phyloP scores from a whole-genome alignment of 2,888 invertebrate genomes.

The Drepana falcataria region DNA sequence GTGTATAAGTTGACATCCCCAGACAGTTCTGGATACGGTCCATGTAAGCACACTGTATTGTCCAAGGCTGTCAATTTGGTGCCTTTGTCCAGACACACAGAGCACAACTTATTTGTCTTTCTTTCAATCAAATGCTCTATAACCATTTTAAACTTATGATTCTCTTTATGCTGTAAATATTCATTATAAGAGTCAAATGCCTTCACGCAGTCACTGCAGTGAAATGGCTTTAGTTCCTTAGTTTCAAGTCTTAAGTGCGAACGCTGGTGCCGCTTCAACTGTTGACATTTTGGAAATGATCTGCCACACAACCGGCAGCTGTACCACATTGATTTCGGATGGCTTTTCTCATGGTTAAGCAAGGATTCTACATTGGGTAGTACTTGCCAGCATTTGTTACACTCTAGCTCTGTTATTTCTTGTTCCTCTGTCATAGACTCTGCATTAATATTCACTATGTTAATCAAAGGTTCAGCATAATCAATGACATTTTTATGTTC shows the following conservation, averaged over 20 bases:
- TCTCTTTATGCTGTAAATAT: slow-evolving; percentile 60
- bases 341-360: slow-evolving; percentile 51
- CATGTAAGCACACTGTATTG: slow-evolving; percentile 47
- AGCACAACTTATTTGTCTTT: slow-evolving; percentile 49
- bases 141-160: slow-evolving; percentile 57
- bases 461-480: slow-evolving; percentile 59
- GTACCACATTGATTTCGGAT: slow-evolving; percentile 65
- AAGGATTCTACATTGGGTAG: slow-evolving; percentile 47
- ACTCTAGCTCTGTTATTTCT: slow-evolving; percentile 42
- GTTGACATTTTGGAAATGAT: slow-evolving; percentile 50
- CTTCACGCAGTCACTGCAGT: slow-evolving; percentile 46
- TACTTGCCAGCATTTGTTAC: slow-evolving; percentile 57
- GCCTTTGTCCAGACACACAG: slow-evolving; percentile 50
- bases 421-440: slow-evolving; percentile 24
- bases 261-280: slow-evolving; percentile 44
- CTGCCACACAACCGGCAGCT: slow-evolving; percentile 57
- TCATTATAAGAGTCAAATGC: slow-evolving; percentile 27
- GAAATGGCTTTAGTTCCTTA: slow-evolving; percentile 23
- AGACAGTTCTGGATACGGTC: slow-evolving; percentile 52
- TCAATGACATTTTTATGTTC: slow-evolving; percentile 53
- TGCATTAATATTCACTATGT: slow-evolving; percentile 42
- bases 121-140: slow-evolving; percentile 47
- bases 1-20: slow-evolving; percentile 47
- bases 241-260: slow-evolving; percentile 15
- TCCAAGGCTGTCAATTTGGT: slow-evolving; percentile 36